phyloP scores from a whole-genome alignment of 2,888 invertebrate genomes.

The Scaeva pyrastri region DNA sequence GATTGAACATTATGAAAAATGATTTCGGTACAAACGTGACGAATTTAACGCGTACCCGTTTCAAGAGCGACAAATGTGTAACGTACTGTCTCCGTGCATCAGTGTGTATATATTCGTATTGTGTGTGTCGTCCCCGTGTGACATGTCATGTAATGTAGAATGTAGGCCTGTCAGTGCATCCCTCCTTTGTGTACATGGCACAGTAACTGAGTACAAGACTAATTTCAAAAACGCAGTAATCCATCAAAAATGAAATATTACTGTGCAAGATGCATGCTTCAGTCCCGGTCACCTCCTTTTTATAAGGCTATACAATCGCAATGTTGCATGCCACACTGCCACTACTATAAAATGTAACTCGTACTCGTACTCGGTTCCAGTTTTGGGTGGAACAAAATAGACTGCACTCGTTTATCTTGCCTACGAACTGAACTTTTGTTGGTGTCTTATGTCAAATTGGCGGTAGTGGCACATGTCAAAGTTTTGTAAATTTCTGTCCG shows the following conservation, averaged over 20 bases:
- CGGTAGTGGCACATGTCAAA: slow-evolving; percentile 52
- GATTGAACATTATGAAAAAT: slow-evolving; percentile 33
- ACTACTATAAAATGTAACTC: slow-evolving; percentile 1
- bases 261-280: slow-evolving; percentile 42
- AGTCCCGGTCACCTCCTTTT: slow-evolving; percentile 43
- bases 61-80: slow-evolving; percentile 27
- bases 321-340: slow-evolving; percentile 55
- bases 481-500: slow-evolving; percentile 15
- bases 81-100: slow-evolving; percentile 13
- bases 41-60: slow-evolving; percentile 39
- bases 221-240: slow-evolving; percentile 45
- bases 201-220: slow-evolving; percentile 14
- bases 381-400: neutral
- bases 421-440: neutral
- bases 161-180: slow-evolving; percentile 50
- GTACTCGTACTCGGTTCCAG: neutral
- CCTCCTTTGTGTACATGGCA: slow-evolving; percentile 7
- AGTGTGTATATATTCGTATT: no score
- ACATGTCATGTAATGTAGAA: slow-evolving; percentile 14
- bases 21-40: slow-evolving; percentile 45
- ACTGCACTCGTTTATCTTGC: neutral
- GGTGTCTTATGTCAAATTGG: slow-evolving; percentile 37
- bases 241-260: slow-evolving; percentile 53
- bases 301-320: slow-evolving; percentile 17
- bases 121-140: no score